phyloP scores from a whole-genome alignment of 1,140 invertebrate genomes.

The Euschistus heros region DNA sequence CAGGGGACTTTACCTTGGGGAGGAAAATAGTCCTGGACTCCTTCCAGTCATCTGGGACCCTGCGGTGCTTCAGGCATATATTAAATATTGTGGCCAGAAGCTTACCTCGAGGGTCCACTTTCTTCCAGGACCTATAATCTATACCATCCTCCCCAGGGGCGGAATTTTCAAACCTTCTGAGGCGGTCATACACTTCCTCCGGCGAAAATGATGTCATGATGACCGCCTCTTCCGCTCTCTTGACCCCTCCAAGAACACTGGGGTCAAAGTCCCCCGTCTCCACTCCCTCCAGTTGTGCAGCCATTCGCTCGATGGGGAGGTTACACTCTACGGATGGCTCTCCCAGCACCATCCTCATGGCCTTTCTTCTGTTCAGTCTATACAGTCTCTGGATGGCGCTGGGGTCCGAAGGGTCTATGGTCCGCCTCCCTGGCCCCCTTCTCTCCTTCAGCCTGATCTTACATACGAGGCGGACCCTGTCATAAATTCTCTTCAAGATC shows the following conservation, averaged over 20 bases:
- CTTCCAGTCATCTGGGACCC: slow-evolving; percentile 29
- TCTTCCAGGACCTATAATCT: slow-evolving; percentile 23
- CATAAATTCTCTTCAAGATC: too few species aligned
- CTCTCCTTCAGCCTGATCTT: too few species aligned
- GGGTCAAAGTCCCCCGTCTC: neutral
- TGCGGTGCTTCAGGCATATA: slow-evolving; percentile 14
- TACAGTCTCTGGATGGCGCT: too few species aligned
- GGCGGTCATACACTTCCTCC: slow-evolving; percentile 16
- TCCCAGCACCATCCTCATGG: too few species aligned
- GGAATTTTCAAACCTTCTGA: slow-evolving; percentile 29
- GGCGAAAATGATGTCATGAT: neutral
- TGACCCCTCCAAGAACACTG: neutral
- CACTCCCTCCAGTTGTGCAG: too few species aligned
- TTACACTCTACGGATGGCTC: too few species aligned
- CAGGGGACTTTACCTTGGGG: slow-evolving; percentile 33
- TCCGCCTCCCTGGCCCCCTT: too few species aligned
- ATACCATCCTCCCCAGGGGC: slow-evolving; percentile 30
- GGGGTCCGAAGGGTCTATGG: too few species aligned
- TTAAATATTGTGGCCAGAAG: slow-evolving; percentile 26
- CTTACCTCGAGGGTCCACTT: slow-evolving; percentile 1
- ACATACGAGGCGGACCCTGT: too few species aligned
- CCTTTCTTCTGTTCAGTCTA: too few species aligned
- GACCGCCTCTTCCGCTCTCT: neutral
- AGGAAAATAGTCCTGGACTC: slow-evolving; percentile 31
- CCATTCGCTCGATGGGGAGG: too few species aligned